Evolutionary conservation across 37 sponge, comb jelly and placozoan genomes (phyloP).

Genomic region (Halichondria panicea): DNA sequence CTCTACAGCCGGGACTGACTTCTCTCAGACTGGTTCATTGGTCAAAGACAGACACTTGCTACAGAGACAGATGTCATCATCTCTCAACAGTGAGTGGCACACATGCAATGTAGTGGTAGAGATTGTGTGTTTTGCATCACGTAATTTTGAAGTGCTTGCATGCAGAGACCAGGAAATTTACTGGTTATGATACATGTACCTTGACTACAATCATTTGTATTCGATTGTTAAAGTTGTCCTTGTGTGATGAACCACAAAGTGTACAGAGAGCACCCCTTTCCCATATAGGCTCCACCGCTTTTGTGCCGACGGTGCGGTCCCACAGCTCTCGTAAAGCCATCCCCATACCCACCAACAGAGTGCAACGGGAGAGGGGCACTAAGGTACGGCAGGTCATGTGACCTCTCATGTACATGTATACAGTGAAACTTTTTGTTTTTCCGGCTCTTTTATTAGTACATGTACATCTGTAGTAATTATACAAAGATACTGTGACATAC

Average conservation of each 20-base stretch:
- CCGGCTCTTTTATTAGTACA: neutral
- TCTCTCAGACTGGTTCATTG: constrained; percentile 49
- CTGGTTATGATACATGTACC: neutral
- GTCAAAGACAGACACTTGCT: constrained; percentile 46
- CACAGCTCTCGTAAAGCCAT: constrained; percentile 38
- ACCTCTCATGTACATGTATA: neutral
- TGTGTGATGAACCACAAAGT: neutral
- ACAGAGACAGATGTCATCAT: constrained; percentile 47
- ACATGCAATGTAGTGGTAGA: neutral
- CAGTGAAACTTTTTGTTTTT: neutral
- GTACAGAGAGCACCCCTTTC: neutral
- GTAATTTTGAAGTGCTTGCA: too few species aligned
- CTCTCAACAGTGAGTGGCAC: too few species aligned
- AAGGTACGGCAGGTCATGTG: constrained; percentile 47
- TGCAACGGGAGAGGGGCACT: constrained; percentile 63
- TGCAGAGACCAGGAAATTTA: too few species aligned
- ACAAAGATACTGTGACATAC: too few species aligned
- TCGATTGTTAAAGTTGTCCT: neutral
- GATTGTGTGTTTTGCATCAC: neutral
- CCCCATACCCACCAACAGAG: constrained; percentile 48
- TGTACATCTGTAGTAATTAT: neutral
- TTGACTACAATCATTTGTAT: neutral
- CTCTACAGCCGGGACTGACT: constrained; percentile 50
- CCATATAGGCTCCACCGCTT: constrained; percentile 31
- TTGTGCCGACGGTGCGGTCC: constrained; percentile 27